A percentile compares a stretch with the other conserved stretches of the same genome.
phyloP scores from a whole-genome alignment of 1,140 invertebrate genomes.

The Himalopsyche phryganea region DNA sequence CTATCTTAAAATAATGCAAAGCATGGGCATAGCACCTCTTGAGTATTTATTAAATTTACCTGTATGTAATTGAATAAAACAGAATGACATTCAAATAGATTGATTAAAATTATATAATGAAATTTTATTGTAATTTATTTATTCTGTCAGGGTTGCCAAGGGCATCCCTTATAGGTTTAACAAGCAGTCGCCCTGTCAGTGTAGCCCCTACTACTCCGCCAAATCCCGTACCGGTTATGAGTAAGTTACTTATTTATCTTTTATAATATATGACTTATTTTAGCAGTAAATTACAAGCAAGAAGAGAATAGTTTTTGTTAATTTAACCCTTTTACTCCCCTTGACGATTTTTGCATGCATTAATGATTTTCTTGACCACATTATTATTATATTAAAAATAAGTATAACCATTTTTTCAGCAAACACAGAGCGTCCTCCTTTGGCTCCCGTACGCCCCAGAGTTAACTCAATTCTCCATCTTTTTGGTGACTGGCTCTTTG shows the following conservation, averaged over 20 bases:
- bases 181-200: constrained; percentile 64
- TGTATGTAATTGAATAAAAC: no score
- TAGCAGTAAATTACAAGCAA: no score
- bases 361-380: background rate
- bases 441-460: constrained; percentile 77
- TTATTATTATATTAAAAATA: background rate
- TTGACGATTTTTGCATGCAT: no score
- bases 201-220: constrained; percentile 65
- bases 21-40: no score
- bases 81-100: no score
- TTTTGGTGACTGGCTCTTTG: constrained; percentile 96
- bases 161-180: constrained; percentile 72
- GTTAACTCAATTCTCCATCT: constrained; percentile 90
- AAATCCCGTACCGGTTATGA: constrained; percentile 62
- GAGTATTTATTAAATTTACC: no score
- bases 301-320: no score
- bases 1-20: no score
- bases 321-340: no score
- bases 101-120: no score
- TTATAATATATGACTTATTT: constrained; percentile 17
- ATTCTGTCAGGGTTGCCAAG: constrained; percentile 67
- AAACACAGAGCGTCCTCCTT: constrained; percentile 54
- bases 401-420: constrained; percentile 12
- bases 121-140: background rate
- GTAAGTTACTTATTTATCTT: constrained; percentile 33